Evolutionary conservation across 2,888 invertebrate genomes (phyloP).

Genomic region (Gymnocheta viridis): DNA sequence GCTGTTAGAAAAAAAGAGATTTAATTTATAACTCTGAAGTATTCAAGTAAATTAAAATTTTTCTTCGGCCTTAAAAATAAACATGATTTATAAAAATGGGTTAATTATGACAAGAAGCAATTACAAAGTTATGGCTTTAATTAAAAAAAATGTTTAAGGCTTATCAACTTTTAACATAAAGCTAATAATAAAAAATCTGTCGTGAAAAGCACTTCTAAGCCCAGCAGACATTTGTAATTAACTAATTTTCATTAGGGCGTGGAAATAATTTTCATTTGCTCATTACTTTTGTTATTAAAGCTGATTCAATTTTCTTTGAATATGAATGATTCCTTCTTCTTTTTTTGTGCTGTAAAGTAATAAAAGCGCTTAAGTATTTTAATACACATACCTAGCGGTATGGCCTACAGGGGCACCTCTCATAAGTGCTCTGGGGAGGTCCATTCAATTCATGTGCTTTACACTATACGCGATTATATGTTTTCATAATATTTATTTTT

Average conservation of each 20-base stretch:
- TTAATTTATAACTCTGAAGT: not conserved
- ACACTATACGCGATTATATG: not conserved
- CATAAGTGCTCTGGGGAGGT: not conserved
- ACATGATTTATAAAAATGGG: not conserved
- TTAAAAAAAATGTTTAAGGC: not conserved
- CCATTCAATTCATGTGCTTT: not conserved
- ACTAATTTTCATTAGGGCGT: not conserved
- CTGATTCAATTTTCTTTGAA: not conserved
- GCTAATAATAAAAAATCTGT: not conserved
- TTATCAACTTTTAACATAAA: not conserved
- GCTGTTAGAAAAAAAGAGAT: not conserved
- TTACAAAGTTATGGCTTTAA: not conserved
- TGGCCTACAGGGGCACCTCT: not conserved
- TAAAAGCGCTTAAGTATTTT: not conserved
- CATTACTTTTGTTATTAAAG: not conserved
- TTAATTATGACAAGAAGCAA: not conserved
- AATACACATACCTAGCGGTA: not conserved
- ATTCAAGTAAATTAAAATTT: not conserved
- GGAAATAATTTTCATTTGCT: not conserved
- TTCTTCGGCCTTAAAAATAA: not conserved
- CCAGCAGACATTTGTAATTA: not conserved
- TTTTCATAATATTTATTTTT: constrained; percentile 13
- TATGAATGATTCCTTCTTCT: not conserved
- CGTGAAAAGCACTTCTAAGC: not conserved
- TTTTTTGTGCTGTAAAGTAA: not conserved